Evolutionary conservation across 1,140 invertebrate species (phyloP).

Genomic region (Drosophila arizonae): DNA sequence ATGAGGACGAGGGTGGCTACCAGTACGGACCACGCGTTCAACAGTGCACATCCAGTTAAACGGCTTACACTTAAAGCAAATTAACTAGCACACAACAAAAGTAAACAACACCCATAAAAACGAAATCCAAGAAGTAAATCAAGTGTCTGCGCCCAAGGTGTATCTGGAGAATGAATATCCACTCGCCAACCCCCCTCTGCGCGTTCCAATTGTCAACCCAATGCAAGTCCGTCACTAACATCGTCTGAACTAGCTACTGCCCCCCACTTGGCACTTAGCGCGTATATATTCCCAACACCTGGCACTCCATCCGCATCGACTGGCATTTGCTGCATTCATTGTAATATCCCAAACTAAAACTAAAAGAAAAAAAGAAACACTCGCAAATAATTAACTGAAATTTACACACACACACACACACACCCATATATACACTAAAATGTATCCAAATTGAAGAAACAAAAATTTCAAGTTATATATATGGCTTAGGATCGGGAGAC

Average conservation of each 20-base stretch:
- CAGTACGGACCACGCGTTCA: constrained; percentile 85
- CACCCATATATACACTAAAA: constrained; percentile 12
- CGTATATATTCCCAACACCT: constrained; percentile 8
- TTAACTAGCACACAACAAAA: neutral
- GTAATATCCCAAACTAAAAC: constrained; percentile 22
- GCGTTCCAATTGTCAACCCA: constrained; percentile 44
- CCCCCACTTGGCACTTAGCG: neutral
- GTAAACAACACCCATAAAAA: neutral
- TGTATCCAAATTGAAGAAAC: constrained; percentile 33
- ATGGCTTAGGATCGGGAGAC: constrained; percentile 37
- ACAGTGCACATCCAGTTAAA: constrained; percentile 92
- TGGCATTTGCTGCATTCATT: constrained; percentile 19
- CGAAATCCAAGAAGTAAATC: neutral
- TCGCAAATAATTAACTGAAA: constrained; percentile 22
- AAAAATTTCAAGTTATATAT: constrained; percentile 64
- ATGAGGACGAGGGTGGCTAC: constrained; percentile 86
- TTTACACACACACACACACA: constrained; percentile 10
- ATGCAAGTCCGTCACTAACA: constrained; percentile 36
- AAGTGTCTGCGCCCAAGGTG: constrained; percentile 5
- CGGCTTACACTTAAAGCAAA: constrained; percentile 48
- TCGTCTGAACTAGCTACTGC: constrained; percentile 45
- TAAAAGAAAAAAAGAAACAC: constrained; percentile 5
- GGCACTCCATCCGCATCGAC: constrained; percentile 5
- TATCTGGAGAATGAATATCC: constrained; percentile 19
- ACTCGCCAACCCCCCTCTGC: constrained; percentile 4